Percentiles rank a stretch among this genome's conserved stretches.
Evolutionary conservation across 37 sponge, comb jelly and placozoan genomes (phyloP).

Genomic region (Hexactinellida sp.): DNA sequence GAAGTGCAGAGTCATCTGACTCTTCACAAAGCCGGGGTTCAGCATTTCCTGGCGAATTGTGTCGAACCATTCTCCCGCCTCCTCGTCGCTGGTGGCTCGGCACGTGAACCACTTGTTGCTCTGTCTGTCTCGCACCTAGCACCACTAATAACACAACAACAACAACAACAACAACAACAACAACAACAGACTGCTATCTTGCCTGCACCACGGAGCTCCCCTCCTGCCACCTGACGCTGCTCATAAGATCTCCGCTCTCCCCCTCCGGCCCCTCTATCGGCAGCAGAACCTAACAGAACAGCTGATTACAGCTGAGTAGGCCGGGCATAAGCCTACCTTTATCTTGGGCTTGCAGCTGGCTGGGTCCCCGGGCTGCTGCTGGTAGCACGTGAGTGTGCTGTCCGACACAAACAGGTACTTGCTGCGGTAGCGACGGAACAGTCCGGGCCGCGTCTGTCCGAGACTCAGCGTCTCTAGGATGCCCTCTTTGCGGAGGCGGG

Average conservation of each 20-base stretch:
- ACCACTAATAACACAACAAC: not conserved
- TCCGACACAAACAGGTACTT: not conserved
- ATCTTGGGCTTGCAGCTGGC: not conserved
- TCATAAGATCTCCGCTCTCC: not conserved
- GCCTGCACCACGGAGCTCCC: not conserved
- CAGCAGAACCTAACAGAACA: not conserved
- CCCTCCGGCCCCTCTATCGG: not conserved
- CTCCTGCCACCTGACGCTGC: not conserved
- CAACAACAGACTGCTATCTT: not conserved
- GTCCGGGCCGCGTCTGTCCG: not conserved
- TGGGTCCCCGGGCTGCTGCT: not conserved
- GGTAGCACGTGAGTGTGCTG: not conserved
- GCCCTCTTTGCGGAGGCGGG: not conserved
- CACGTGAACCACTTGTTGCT: not conserved
- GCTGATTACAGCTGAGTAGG: too few species aligned
- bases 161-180: not conserved
- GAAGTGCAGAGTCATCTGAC: not conserved
- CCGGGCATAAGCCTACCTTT: too few species aligned
- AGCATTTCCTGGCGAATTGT: not conserved
- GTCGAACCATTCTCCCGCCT: constrained; percentile 2
- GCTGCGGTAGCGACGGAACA: not conserved
- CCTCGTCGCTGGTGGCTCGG: not conserved
- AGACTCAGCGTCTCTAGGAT: not conserved
- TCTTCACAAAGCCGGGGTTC: not conserved
- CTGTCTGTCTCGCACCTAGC: not conserved